Conservation (phyloP, 1,140 invertebrate genomes). For the Drosophila parabipectinata region DNA sequence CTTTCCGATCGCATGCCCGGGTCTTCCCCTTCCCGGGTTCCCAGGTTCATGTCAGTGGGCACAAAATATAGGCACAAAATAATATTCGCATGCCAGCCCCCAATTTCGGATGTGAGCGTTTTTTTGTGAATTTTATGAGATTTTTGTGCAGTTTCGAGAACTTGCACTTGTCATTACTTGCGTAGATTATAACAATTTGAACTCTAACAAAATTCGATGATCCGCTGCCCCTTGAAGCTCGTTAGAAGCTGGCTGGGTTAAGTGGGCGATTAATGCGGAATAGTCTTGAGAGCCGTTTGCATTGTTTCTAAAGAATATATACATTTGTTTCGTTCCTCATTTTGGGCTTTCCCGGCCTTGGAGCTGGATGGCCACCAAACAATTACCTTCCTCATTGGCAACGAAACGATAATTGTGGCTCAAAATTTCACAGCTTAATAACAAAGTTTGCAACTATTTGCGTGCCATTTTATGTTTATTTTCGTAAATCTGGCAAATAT, state of each 20-base stretch:
- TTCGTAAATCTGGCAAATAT: conserved; percentile 40
- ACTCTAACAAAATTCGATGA: conserved; percentile 4
- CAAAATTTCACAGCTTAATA: conserved; percentile 42
- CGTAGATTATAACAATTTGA: conserved; percentile 31
- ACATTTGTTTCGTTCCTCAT: background rate
- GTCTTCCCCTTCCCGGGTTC: conserved; percentile 3
- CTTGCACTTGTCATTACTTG: background rate
- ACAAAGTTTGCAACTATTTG: conserved; percentile 26
- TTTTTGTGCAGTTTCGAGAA: conserved; percentile 7
- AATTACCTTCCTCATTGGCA: conserved; percentile 22
- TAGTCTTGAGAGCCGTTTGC: background rate
- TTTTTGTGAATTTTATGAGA: background rate
- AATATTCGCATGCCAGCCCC: conserved; percentile 28
- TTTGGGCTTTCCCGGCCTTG: conserved; percentile 27
- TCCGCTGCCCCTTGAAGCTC: conserved; percentile 14
- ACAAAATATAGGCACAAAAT: background rate
- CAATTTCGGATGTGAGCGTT: conserved; percentile 15
- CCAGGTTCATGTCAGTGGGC: conserved; percentile 7
- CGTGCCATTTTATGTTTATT: conserved; percentile 12
- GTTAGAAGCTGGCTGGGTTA: conserved; percentile 29
- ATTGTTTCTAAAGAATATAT: background rate
- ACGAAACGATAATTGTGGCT: conserved; percentile 32
- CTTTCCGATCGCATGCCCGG: conserved; percentile 20
- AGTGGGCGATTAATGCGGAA: conserved; percentile 47
- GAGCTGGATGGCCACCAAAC: background rate